Percentiles rank a stretch among this genome's conserved stretches.
These are phyloP conservation scores for Malaclemys terrapin DNA, from an alignment of 2,113 vertebrate genomes.

Conservation along the genomic window DNA sequence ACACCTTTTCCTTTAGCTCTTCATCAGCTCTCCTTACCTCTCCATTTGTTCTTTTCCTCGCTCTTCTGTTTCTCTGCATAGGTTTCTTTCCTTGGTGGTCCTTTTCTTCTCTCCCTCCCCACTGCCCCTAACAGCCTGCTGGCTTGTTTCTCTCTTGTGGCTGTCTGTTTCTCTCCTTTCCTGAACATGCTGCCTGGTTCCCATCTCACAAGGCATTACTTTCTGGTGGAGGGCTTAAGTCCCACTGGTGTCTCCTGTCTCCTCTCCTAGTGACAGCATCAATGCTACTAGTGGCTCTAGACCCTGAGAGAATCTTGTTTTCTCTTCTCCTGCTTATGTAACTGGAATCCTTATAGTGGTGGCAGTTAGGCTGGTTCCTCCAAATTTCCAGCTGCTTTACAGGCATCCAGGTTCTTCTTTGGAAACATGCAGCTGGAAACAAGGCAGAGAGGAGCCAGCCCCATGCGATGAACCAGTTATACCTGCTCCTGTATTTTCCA, in stretches of 20 bases:
- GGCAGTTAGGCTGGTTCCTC: neutral
- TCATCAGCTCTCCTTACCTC: neutral
- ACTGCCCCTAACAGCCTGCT: neutral
- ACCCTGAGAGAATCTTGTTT: neutral
- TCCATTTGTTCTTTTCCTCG: neutral
- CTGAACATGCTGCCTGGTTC: neutral
- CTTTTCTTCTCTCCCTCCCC: neutral
- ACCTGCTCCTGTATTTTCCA: no score
- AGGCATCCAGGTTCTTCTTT: neutral
- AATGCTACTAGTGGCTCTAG: neutral
- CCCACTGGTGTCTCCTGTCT: neutral
- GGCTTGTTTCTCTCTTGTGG: neutral
- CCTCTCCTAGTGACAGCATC: neutral
- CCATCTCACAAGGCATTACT: neutral
- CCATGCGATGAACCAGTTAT: neutral
- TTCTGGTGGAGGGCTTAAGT: neutral
- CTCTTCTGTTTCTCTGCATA: neutral
- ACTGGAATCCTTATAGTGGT: neutral
- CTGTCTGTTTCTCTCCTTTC: rapidly evolving
- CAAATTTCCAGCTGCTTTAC: neutral
- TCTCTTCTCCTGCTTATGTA: neutral
- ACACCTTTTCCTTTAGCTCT: rapidly evolving
- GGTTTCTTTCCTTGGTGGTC: neutral
- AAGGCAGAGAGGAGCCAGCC: neutral
- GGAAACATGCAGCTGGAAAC: neutral